Evolutionary conservation across 2,113 vertebrate genomes (phyloP).

Genomic region (Gavialis gangeticus): DNA sequence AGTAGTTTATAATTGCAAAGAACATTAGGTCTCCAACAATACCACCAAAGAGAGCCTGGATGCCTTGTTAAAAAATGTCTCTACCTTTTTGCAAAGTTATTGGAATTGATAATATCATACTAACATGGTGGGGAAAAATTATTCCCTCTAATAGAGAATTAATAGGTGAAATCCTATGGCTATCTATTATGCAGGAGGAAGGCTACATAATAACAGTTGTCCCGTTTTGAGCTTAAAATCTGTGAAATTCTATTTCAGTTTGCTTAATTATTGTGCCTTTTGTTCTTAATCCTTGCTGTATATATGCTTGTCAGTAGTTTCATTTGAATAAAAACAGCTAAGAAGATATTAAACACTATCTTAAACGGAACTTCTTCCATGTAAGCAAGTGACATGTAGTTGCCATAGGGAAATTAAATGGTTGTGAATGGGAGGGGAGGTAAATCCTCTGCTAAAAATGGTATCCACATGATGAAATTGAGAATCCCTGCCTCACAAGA

Average conservation of each 20-base stretch:
- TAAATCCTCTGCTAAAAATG: not conserved
- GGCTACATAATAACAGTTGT: not conserved
- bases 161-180: not conserved
- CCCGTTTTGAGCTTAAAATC: not conserved
- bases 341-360: not conserved
- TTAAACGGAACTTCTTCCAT: rapidly evolving
- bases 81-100: not conserved
- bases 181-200: not conserved
- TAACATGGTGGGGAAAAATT: not conserved
- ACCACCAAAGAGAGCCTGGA: not conserved
- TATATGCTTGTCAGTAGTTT: not conserved
- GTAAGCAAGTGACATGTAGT: not conserved
- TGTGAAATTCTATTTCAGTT: not conserved
- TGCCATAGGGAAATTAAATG: not conserved
- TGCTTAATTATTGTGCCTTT: not conserved
- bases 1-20: not conserved
- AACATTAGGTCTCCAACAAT: not conserved
- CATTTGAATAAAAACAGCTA: not conserved
- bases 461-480: too few relatives aligned
- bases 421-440: not conserved
- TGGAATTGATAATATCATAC: not conserved
- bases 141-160: not conserved
- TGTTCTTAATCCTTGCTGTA: not conserved
- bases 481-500: not conserved
- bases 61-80: not conserved